Conservation (phyloP, 23 tunicate species). For the Pegea sp. region DNA sequence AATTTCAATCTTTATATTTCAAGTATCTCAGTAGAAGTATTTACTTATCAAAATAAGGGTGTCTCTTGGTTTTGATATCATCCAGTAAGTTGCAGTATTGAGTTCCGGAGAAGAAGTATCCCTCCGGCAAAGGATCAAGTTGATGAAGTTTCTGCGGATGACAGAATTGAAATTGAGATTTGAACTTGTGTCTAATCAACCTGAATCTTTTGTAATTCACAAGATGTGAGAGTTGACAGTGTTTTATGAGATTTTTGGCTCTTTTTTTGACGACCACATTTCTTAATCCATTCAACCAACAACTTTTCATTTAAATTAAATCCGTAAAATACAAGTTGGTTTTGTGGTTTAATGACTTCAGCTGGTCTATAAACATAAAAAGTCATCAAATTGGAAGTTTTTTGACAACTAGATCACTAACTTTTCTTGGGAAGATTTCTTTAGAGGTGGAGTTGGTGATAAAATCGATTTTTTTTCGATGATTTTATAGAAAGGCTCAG, state of each 20-base stretch:
- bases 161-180: background rate
- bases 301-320: slow-evolving; percentile 10
- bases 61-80: slow-evolving; percentile 25
- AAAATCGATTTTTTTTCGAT: too few species aligned
- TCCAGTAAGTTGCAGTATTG: slow-evolving; percentile 56
- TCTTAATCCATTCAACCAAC: slow-evolving; percentile 49
- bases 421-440: too few species aligned
- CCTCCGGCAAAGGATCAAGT: slow-evolving; percentile 56
- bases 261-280: slow-evolving; percentile 60
- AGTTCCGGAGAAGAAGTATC: slow-evolving; percentile 52
- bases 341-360: slow-evolving; percentile 16
- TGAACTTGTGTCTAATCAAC: slow-evolving; percentile 4
- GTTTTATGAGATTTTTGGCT: slow-evolving; percentile 45
- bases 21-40: background rate
- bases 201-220: slow-evolving; percentile 45
- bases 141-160: slow-evolving; percentile 10
- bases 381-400: too few species aligned
- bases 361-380: too few species aligned
- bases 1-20: background rate
- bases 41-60: slow-evolving; percentile 35
- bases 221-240: slow-evolving; percentile 9
- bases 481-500: too few species aligned
- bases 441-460: too few species aligned
- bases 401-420: too few species aligned
- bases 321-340: slow-evolving; percentile 39